phyloP scores from a whole-genome alignment of 35 echinoderm and acorn worm genomes.

The Apostichopus parvimensis region DNA sequence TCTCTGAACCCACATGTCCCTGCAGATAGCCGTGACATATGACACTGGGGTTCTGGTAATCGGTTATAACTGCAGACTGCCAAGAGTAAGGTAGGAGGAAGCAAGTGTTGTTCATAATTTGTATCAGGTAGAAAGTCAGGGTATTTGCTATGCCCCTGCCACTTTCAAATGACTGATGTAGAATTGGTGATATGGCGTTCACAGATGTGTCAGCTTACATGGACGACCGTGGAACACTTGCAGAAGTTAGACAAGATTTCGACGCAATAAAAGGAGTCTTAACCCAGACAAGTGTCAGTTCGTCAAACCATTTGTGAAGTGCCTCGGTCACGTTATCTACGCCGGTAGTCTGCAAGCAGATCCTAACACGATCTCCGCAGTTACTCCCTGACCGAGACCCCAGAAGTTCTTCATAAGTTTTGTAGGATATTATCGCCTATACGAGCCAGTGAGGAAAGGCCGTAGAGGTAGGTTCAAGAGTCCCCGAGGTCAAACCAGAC shows the following conservation, averaged over 20 bases:
- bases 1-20: no score
- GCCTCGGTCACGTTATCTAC: conserved; percentile 76
- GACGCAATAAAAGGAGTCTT: conserved; percentile 27
- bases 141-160: conserved; percentile 59
- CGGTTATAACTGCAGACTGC: no score
- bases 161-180: conserved; percentile 83
- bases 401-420: conserved; percentile 41
- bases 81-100: no score
- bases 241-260: conserved; percentile 41
- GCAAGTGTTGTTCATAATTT: no score
- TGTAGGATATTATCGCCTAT: conserved; percentile 64
- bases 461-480: background rate
- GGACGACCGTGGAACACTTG: conserved; percentile 67
- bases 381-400: conserved; percentile 55
- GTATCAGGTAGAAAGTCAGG: conserved; percentile 16
- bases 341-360: conserved; percentile 60
- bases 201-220: conserved; percentile 63
- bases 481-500: background rate
- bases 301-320: conserved; percentile 57
- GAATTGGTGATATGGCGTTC: conserved; percentile 57
- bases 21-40: no score
- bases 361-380: conserved; percentile 60
- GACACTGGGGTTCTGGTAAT: no score
- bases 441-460: conserved; percentile 39
- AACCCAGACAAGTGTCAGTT: conserved; percentile 65